Conservation (phyloP, 1,140 invertebrate genomes). For the Temnothorax nylanderi region DNA sequence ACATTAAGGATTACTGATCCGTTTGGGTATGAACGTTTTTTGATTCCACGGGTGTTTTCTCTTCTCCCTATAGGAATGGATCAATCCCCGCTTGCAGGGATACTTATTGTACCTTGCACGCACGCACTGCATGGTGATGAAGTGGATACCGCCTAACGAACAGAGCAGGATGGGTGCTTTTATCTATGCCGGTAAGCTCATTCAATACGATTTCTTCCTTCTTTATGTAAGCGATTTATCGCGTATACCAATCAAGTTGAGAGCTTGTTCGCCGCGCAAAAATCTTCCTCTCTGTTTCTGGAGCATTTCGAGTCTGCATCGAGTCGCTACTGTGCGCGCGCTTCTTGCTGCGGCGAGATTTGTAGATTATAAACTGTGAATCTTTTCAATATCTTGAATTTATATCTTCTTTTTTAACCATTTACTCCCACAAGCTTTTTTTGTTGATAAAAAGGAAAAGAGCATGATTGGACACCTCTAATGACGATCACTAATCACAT, state of each 20-base stretch:
- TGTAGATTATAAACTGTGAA: conserved; percentile 12
- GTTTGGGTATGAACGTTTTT: conserved; percentile 83
- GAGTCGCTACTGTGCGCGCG: not conserved
- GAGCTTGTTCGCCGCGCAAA: conserved; percentile 28
- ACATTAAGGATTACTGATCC: conserved; percentile 69
- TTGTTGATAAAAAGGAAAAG: conserved; percentile 26
- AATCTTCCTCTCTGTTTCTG: conserved; percentile 48
- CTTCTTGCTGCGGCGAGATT: conserved; percentile 42
- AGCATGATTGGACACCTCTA: not conserved
- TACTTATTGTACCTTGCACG: conserved; percentile 94
- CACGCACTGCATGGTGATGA: conserved; percentile 91
- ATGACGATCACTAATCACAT: conserved; percentile 8
- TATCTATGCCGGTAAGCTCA: conserved; percentile 92
- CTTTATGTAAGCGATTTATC: conserved; percentile 46
- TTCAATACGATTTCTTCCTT: conserved; percentile 55
- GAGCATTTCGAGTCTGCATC: conserved; percentile 43
- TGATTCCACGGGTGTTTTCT: conserved; percentile 85
- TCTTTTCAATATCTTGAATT: conserved; percentile 22
- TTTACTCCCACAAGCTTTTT: not conserved
- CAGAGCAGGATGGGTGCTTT: conserved; percentile 95
- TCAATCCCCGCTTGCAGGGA: conserved; percentile 89
- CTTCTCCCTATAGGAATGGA: conserved; percentile 86
- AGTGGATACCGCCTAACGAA: conserved; percentile 96
- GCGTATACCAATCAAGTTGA: conserved; percentile 27
- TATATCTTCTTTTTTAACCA: conserved; percentile 10